Evolutionary conservation across 2,797 vertebrate genomes (phyloP).

Genomic region (Novumbra hubbsi): DNA sequence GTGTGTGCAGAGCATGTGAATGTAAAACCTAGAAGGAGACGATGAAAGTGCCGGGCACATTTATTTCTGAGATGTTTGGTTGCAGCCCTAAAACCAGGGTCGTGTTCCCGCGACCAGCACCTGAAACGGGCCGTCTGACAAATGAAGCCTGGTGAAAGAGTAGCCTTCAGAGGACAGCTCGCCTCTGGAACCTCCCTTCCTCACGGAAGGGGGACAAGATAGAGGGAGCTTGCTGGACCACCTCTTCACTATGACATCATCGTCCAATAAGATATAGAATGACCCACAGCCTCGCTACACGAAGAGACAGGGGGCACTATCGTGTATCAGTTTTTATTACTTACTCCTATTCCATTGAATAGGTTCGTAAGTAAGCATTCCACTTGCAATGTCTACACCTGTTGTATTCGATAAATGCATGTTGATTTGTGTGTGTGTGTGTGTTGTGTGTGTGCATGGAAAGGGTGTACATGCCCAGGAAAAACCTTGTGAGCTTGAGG

Average conservation of each 20-base stretch:
- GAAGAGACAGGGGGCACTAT: not conserved
- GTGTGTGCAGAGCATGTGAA: constrained; percentile 1
- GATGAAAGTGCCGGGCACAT: constrained; percentile 8
- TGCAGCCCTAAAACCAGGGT: constrained; percentile 53
- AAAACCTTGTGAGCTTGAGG: not conserved
- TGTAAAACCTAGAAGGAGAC: constrained; percentile 33
- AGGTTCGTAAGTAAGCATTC: not conserved
- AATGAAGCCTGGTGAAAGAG: constrained; percentile 41
- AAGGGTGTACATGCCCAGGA: constrained; percentile 6
- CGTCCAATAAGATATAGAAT: constrained; percentile 34
- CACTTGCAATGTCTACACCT: not conserved
- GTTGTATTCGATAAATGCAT: not conserved
- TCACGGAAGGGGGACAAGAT: constrained; percentile 51
- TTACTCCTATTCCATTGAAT: constrained; percentile 7
- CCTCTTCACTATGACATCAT: constrained; percentile 63
- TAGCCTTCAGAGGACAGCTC: constrained; percentile 40
- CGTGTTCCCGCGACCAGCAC: constrained; percentile 21
- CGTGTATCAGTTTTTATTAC: not conserved
- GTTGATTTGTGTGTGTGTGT: constrained; percentile 3
- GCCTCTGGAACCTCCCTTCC: constrained; percentile 54
- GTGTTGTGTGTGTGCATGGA: constrained; percentile 3
- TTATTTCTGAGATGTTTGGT: constrained; percentile 32
- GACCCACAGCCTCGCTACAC: constrained; percentile 47
- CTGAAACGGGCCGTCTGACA: constrained; percentile 39
- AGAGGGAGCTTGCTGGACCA: constrained; percentile 54